These are phyloP conservation scores for Amblyteles armatorius DNA, from an alignment of 2,888 invertebrate species.

Conservation along the genomic window DNA sequence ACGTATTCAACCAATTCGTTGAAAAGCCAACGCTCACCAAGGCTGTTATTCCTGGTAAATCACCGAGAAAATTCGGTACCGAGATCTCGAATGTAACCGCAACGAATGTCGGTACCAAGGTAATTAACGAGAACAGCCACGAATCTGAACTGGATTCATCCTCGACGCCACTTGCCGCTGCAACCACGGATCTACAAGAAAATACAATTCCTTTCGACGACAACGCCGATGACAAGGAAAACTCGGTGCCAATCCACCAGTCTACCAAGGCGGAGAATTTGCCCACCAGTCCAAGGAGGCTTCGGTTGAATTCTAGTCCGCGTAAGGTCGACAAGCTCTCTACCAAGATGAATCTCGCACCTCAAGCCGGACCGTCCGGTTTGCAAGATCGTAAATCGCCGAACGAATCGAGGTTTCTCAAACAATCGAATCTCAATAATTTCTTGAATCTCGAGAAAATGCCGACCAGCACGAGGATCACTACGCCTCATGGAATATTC, in stretches of 20 bases:
- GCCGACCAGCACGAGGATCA: constrained; percentile 75
- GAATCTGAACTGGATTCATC: neutral
- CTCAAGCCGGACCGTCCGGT: constrained; percentile 73
- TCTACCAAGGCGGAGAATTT: constrained; percentile 62
- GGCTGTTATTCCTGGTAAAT: constrained; percentile 7
- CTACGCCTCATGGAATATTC: constrained; percentile 77
- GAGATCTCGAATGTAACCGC: constrained; percentile 74
- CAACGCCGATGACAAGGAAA: constrained; percentile 67
- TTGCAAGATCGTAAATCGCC: constrained; percentile 49
- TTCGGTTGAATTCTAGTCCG: neutral
- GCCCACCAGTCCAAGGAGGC: constrained; percentile 13
- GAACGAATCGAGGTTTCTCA: constrained; percentile 65
- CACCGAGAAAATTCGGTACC: constrained; percentile 76
- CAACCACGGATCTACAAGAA: neutral
- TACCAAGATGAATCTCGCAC: constrained; percentile 41
- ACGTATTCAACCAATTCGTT: neutral
- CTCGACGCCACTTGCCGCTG: neutral
- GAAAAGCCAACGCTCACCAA: neutral
- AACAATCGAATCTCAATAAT: constrained; percentile 78
- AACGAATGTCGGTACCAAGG: neutral
- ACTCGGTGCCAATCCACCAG: constrained; percentile 45
- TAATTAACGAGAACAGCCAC: constrained; percentile 15
- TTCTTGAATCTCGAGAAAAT: constrained; percentile 77
- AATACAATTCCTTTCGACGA: constrained; percentile 16
- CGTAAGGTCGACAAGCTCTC: neutral